Percentiles rank a stretch among this genome's conserved stretches.
Evolutionary conservation across 2,797 vertebrate genomes (phyloP).

Genomic region (Myotis vivesi): DNA sequence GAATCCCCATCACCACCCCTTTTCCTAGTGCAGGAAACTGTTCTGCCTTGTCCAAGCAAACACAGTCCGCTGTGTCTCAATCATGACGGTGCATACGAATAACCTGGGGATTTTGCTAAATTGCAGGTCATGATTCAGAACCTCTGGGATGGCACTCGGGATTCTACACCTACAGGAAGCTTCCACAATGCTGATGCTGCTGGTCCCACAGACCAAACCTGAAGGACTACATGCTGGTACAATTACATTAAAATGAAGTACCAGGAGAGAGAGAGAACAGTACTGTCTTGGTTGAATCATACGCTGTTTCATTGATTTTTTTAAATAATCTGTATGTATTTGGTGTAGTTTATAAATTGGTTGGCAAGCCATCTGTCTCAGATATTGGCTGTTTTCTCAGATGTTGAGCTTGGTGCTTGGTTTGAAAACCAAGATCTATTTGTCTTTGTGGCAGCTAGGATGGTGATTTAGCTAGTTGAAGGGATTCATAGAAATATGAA

Average conservation of each 20-base stretch:
- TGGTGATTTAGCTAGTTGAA: slow-evolving; percentile 32
- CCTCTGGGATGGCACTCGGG: not conserved
- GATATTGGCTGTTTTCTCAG: slow-evolving; percentile 70
- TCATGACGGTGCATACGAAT: not conserved
- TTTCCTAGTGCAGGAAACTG: not conserved
- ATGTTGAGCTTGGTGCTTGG: slow-evolving; percentile 39
- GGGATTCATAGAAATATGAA: slow-evolving; percentile 51
- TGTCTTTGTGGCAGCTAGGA: slow-evolving; percentile 62
- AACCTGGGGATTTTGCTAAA: not conserved
- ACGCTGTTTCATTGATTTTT: slow-evolving; percentile 28
- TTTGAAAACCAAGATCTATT: slow-evolving; percentile 66
- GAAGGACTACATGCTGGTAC: not conserved
- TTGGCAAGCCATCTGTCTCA: slow-evolving; percentile 63
- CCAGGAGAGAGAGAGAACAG: not conserved
- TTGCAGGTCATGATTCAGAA: not conserved
- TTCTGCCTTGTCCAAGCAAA: not conserved
- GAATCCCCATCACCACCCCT: not conserved
- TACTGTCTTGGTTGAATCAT: not conserved
- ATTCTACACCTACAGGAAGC: not conserved
- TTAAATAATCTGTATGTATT: slow-evolving; percentile 47
- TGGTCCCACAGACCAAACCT: not conserved
- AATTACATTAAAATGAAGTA: not conserved
- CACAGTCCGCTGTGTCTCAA: not conserved
- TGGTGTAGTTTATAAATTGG: slow-evolving; percentile 49
- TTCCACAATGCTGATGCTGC: not conserved